A percentile compares a stretch with the other conserved stretches of the same genome.
Evolutionary conservation across 1,140 invertebrate species (phyloP).

Genomic region (Pseudomyrmex flavicornis): DNA sequence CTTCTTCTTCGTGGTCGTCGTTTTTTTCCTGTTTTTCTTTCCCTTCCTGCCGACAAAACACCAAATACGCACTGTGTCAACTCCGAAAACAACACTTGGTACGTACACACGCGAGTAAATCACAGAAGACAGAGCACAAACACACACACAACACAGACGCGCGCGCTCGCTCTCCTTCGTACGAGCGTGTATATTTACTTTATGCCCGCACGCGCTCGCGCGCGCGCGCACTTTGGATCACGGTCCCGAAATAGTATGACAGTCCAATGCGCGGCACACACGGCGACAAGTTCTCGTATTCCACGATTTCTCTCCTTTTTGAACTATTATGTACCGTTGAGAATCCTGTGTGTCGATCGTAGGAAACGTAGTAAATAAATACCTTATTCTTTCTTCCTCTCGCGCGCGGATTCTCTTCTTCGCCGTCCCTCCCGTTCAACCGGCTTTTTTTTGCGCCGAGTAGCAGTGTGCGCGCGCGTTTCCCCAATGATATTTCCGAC

Average conservation of each 20-base stretch:
- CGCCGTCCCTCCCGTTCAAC: not conserved
- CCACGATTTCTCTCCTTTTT: constrained; percentile 1
- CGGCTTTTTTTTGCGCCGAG: not conserved
- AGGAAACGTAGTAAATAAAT: too few relatives aligned
- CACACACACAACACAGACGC: constrained; percentile 41
- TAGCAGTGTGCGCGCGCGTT: not conserved
- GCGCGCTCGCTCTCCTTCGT: constrained; percentile 2
- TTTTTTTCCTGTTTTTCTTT: not conserved
- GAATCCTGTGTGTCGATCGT: too few relatives aligned
- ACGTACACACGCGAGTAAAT: constrained; percentile 46
- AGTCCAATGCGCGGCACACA: constrained; percentile 33
- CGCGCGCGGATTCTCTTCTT: not conserved
- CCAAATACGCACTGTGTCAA: constrained; percentile 52
- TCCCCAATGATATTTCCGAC: constrained; percentile 48
- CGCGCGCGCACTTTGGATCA: constrained; percentile 69
- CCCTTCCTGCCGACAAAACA: not conserved
- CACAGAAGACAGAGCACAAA: constrained; percentile 35
- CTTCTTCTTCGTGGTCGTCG: not conserved
- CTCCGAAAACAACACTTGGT: constrained; percentile 45
- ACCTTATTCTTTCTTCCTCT: not conserved
- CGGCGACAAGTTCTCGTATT: not conserved
- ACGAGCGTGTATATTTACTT: constrained; percentile 70
- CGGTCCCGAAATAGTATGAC: constrained; percentile 70
- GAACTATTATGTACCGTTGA: too few relatives aligned
- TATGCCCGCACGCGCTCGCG: constrained; percentile 49